Percentiles rank a stretch among this genome's conserved stretches.
Conservation (phyloP, 2,888 invertebrate species). For the Patella depressa region DNA sequence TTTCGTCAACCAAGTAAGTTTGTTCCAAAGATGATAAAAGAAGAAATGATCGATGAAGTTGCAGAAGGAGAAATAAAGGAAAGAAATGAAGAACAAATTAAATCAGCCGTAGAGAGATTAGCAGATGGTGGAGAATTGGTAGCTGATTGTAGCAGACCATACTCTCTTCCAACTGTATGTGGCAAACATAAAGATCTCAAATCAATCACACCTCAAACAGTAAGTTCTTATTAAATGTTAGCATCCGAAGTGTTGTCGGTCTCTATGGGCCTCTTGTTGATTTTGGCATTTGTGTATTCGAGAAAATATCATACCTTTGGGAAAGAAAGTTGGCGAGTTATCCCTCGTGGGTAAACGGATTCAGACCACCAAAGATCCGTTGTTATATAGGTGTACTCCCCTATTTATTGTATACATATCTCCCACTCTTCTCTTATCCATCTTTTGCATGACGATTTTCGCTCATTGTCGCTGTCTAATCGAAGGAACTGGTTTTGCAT, state of each 20-base stretch:
- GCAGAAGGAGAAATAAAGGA: not conserved
- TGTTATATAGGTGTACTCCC: not conserved
- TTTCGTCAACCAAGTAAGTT: not conserved
- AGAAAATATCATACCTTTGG: no score
- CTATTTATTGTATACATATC: no score
- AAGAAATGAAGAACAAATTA: not conserved
- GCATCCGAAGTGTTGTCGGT: no score
- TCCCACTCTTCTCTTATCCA: no score
- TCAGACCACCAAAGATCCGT: not conserved
- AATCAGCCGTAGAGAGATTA: slow-evolving; percentile 4
- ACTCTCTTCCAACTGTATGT: slow-evolving; percentile 16
- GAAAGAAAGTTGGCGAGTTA: no score
- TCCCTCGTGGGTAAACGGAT: not conserved
- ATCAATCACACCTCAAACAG: slow-evolving; percentile 11
- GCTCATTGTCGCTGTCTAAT: no score
- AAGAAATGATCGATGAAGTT: not conserved
- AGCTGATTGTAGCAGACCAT: slow-evolving; percentile 10
- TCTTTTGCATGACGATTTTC: no score
- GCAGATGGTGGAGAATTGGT: not conserved
- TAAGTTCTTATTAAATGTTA: not conserved
- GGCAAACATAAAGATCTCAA: slow-evolving; percentile 22
- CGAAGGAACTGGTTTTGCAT: no score
- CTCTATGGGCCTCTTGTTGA: no score
- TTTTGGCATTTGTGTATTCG: no score
- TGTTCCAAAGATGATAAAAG: not conserved